Conservation (phyloP, 2,888 invertebrate genomes). For the Eupsilia transversa region DNA sequence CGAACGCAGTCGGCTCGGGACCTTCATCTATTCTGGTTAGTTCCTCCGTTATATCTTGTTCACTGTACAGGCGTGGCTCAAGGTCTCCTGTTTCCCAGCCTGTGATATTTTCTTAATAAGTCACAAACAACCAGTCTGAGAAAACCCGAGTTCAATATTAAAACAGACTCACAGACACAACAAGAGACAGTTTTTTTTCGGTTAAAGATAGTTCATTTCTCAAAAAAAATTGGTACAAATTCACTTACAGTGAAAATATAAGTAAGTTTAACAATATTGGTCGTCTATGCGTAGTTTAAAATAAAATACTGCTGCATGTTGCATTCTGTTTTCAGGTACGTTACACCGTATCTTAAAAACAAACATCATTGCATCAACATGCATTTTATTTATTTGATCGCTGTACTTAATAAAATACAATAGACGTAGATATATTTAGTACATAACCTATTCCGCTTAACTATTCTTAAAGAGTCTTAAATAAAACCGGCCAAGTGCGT, state of each 20-base stretch:
- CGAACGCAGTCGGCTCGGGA: constrained; percentile 93
- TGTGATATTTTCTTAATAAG: neutral
- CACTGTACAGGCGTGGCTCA: neutral
- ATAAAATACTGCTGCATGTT: neutral
- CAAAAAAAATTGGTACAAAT: neutral
- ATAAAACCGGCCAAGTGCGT: too few species aligned
- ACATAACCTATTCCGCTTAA: too few species aligned
- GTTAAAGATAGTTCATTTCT: neutral
- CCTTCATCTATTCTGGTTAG: constrained; percentile 91
- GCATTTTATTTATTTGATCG: too few species aligned
- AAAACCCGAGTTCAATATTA: neutral
- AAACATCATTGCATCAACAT: neutral
- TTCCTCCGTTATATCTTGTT: neutral
- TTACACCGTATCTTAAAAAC: neutral
- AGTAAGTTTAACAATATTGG: neutral
- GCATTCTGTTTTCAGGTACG: neutral
- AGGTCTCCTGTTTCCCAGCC: too few species aligned
- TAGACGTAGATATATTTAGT: too few species aligned
- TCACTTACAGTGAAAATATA: neutral
- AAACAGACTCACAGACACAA: neutral
- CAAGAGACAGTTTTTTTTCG: neutral
- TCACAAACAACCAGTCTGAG: neutral
- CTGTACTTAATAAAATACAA: too few species aligned
- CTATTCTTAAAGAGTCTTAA: too few species aligned
- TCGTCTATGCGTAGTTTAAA: neutral